These are phyloP conservation scores for Natrix natrix DNA, from an alignment of 2,797 vertebrate genomes.

Conservation along the genomic window DNA sequence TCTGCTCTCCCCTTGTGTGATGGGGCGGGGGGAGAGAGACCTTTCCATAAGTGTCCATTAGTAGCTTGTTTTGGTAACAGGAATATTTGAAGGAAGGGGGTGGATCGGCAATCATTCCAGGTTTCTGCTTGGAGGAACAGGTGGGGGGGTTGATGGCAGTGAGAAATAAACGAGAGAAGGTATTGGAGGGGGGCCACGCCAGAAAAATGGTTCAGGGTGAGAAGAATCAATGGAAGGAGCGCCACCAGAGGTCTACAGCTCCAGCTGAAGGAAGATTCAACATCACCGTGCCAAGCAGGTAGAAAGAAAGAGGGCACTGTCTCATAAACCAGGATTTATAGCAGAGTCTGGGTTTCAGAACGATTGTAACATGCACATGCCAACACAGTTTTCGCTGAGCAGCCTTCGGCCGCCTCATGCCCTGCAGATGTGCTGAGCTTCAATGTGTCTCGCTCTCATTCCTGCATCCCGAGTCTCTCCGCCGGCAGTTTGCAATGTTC, in stretches of 20 bases:
- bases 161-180: conserved; percentile 3
- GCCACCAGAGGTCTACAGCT: neutral
- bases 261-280: neutral
- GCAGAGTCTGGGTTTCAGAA: neutral
- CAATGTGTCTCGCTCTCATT: neutral
- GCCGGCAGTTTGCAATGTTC: neutral
- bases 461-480: neutral
- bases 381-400: neutral
- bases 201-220: neutral
- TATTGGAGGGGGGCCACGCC: neutral
- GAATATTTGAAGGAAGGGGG: conserved; percentile 4
- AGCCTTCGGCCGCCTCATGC: neutral
- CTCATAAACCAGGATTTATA: neutral
- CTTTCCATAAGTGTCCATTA: conserved; percentile 15
- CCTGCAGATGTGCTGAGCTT: neutral
- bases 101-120: neutral
- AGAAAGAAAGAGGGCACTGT: neutral
- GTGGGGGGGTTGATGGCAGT: conserved; percentile 5
- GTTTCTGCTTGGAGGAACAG: conserved; percentile 10
- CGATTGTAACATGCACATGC: neutral
- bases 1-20: neutral
- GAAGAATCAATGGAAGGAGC: neutral
- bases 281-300: neutral
- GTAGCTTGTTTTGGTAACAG: conserved; percentile 3
- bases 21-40: neutral